These are phyloP conservation scores for Enteromius paludinosus DNA, from an alignment of 2,797 vertebrate species.

Conservation along the genomic window DNA sequence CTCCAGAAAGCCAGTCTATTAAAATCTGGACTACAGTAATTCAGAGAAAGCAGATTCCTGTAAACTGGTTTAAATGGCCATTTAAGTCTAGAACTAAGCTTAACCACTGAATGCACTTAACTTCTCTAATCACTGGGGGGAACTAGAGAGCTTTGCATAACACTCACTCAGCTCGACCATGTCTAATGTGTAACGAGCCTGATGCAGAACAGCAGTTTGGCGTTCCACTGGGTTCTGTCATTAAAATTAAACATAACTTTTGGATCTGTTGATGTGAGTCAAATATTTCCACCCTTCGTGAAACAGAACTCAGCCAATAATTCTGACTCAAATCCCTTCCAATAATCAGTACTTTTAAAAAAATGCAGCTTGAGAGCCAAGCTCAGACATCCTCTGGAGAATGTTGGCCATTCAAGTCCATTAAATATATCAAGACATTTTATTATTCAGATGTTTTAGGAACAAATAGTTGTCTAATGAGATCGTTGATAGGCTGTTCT, in stretches of 20 bases:
- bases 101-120: background rate
- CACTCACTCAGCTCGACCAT: too few relatives aligned
- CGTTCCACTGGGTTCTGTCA: background rate
- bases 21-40: too few relatives aligned
- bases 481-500: background rate
- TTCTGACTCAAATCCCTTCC: background rate
- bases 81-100: too few relatives aligned
- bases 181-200: too few relatives aligned
- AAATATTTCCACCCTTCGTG: background rate
- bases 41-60: too few relatives aligned
- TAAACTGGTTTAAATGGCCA: too few relatives aligned
- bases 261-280: background rate
- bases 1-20: too few relatives aligned
- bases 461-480: background rate
- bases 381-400: background rate
- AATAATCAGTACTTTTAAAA: background rate
- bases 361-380: background rate
- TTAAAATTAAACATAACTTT: background rate
- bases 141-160: slow-evolving; percentile 49
- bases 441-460: background rate
- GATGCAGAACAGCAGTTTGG: slow-evolving; percentile 3
- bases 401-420: background rate
- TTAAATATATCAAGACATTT: background rate
- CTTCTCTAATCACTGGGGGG: slow-evolving; percentile 47
- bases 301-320: slow-evolving; percentile 1